Evolutionary conservation across 2,888 invertebrate species (phyloP).

Genomic region (Caenorhabditis wallacei): DNA sequence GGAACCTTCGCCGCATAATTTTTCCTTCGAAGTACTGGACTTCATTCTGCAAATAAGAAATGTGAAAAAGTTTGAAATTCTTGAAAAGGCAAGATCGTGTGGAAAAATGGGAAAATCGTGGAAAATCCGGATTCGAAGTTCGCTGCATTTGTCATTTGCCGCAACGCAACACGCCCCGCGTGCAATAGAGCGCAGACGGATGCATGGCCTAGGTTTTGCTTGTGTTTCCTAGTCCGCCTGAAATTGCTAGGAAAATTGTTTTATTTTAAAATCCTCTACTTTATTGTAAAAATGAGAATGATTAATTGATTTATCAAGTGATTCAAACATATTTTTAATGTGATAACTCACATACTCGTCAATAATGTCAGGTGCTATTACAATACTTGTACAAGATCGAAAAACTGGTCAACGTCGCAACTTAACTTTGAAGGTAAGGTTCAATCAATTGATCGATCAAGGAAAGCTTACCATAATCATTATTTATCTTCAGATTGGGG

Average conservation of each 20-base stretch:
- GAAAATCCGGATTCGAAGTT: constrained; percentile 31
- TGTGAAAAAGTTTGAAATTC: not conserved
- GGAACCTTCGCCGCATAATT: constrained; percentile 56
- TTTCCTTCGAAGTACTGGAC: constrained; percentile 61
- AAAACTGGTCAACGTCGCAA: constrained; percentile 48
- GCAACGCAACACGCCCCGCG: constrained; percentile 36
- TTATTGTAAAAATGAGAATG: no score
- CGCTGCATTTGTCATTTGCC: constrained; percentile 26
- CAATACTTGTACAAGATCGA: constrained; percentile 52
- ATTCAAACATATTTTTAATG: no score
- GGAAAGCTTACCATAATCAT: not conserved
- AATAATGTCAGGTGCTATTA: constrained; percentile 46
- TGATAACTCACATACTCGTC: not conserved
- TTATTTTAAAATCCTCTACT: no score
- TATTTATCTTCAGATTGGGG: constrained; percentile 27
- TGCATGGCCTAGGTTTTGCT: constrained; percentile 5
- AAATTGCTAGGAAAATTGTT: no score
- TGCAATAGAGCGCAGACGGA: constrained; percentile 19
- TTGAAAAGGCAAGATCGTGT: not conserved
- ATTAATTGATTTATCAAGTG: no score
- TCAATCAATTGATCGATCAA: not conserved
- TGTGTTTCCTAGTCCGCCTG: constrained; percentile 11
- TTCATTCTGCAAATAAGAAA: constrained; percentile 56
- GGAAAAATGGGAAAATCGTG: constrained; percentile 19
- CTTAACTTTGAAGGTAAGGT: constrained; percentile 36